phyloP scores from a whole-genome alignment of 1,140 invertebrate species.

The Atta texana region DNA sequence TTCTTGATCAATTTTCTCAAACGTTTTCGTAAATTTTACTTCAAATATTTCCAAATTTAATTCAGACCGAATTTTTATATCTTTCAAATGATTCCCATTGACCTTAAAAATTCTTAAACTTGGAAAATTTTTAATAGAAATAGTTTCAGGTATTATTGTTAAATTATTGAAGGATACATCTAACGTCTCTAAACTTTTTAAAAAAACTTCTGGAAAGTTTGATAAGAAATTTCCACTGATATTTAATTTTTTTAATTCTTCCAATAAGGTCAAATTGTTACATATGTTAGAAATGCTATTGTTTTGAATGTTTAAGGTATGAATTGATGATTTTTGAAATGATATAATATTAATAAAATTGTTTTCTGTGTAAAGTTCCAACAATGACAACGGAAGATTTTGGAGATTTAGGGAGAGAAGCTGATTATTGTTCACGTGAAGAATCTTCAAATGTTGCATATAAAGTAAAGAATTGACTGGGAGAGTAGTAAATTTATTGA shows the following conservation, averaged over 20 bases:
- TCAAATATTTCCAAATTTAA: slow-evolving; percentile 75
- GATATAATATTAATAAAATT: slow-evolving; percentile 65
- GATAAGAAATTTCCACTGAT: slow-evolving; percentile 78
- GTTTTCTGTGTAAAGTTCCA: slow-evolving; percentile 58
- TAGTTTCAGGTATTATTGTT: slow-evolving; percentile 73
- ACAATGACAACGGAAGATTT: slow-evolving; percentile 63
- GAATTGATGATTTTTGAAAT: slow-evolving; percentile 52
- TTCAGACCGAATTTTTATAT: slow-evolving; percentile 73
- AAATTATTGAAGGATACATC: slow-evolving; percentile 87
- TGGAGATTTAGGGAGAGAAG: slow-evolving; percentile 63
- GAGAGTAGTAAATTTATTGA: slow-evolving; percentile 75
- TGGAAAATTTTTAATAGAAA: slow-evolving; percentile 78
- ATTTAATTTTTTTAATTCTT: slow-evolving; percentile 76
- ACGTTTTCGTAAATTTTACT: slow-evolving; percentile 64
- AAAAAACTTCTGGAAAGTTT: slow-evolving; percentile 69
- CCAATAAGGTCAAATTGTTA: slow-evolving; percentile 47
- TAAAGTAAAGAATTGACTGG: slow-evolving; percentile 50
- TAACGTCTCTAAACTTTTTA: slow-evolving; percentile 82
- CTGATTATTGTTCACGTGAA: slow-evolving; percentile 75
- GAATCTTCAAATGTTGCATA: slow-evolving; percentile 66
- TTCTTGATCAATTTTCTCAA: slow-evolving; percentile 74
- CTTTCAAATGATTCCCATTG: slow-evolving; percentile 76
- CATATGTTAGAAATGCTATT: slow-evolving; percentile 71
- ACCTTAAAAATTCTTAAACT: slow-evolving; percentile 73
- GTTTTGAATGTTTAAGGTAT: slow-evolving; percentile 72